phyloP scores from a whole-genome alignment of 2,888 invertebrate species.

The Pachydiplax longipennis region DNA sequence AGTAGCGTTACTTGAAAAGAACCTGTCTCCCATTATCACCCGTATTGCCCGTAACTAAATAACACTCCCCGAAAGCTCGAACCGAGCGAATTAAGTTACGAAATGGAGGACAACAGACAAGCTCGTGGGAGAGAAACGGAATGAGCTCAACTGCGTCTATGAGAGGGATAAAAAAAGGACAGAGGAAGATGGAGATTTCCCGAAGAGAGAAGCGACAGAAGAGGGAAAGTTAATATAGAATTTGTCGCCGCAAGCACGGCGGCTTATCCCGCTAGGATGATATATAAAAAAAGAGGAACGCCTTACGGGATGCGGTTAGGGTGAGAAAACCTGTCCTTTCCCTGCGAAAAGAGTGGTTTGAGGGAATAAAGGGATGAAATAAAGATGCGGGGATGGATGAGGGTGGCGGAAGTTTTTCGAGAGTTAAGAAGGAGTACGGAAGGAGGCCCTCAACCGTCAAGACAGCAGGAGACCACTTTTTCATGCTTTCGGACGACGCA shows the following conservation, averaged over 20 bases:
- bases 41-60: not conserved
- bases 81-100: not conserved
- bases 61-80: not conserved
- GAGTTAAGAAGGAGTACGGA: not conserved
- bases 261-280: slow-evolving; percentile 18
- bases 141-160: not conserved
- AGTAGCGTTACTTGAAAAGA: not conserved
- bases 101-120: not conserved
- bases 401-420: not conserved
- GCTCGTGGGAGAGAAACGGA: not conserved
- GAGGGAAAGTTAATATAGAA: slow-evolving; percentile 26
- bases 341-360: not conserved
- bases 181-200: not conserved
- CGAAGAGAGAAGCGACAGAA: not conserved
- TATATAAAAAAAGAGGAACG: not conserved
- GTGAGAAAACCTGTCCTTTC: not conserved
- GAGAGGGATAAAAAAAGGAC: not conserved
- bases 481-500: slow-evolving; percentile 31
- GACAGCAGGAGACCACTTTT: slow-evolving; percentile 27
- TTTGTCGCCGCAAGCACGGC: slow-evolving; percentile 16
- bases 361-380: not conserved
- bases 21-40: not conserved
- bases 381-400: not conserved
- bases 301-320: not conserved
- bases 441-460: not conserved